phyloP scores from a whole-genome alignment of 2,797 vertebrate species.

The Pangasius larnaudii region DNA sequence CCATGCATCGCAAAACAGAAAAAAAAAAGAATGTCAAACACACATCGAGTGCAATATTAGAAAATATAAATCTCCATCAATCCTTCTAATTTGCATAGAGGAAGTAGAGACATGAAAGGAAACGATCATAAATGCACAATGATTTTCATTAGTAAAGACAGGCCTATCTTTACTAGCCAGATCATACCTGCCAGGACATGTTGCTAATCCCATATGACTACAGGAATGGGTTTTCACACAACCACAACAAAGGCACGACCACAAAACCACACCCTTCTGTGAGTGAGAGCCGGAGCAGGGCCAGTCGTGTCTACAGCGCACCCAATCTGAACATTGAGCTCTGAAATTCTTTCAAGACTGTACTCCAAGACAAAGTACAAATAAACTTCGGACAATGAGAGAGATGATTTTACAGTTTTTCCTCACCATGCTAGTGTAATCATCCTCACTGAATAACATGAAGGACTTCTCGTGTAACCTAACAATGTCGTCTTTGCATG shows the following conservation, averaged over 20 bases:
- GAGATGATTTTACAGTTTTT: constrained; percentile 46
- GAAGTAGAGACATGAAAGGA: not conserved
- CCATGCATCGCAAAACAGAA: not conserved
- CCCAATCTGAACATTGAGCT: not conserved
- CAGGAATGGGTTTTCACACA: not conserved
- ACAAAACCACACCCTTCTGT: constrained; percentile 4
- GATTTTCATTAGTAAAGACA: not conserved
- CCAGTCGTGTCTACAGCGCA: not conserved
- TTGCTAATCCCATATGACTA: not conserved
- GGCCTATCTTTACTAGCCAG: not conserved
- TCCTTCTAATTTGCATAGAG: not conserved
- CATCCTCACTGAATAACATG: constrained; percentile 44
- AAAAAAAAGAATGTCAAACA: not conserved
- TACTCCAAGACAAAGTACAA: constrained; percentile 38
- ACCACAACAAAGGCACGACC: constrained; percentile 9
- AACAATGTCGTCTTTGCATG: constrained; percentile 44
- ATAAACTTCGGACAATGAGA: constrained; percentile 29
- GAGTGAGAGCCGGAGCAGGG: not conserved
- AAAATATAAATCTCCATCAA: not conserved
- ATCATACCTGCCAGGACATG: not conserved
- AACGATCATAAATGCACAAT: not conserved
- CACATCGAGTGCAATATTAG: not conserved
- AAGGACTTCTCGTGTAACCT: constrained; percentile 41
- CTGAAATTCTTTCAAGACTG: constrained; percentile 1
- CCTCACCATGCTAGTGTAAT: constrained; percentile 37